Evolutionary conservation across 2,888 invertebrate genomes (phyloP).

Genomic region (Leucophenga montana): DNA sequence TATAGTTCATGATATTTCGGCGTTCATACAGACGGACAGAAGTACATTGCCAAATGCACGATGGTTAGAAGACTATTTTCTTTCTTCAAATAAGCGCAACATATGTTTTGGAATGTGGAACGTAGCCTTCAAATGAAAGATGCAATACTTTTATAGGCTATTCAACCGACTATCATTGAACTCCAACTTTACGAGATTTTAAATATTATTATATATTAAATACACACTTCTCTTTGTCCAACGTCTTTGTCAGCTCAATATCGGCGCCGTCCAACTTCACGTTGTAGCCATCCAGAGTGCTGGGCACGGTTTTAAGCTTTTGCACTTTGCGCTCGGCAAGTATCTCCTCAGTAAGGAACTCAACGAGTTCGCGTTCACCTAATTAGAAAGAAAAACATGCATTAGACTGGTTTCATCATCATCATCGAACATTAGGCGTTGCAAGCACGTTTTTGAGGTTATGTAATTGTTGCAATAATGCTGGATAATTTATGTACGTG

Average conservation of each 20-base stretch:
- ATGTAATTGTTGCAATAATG: constrained; percentile 52
- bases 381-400: constrained; percentile 22
- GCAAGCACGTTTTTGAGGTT: constrained; percentile 58
- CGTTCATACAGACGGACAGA: too few species aligned
- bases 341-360: constrained; percentile 95
- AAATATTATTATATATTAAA: not conserved
- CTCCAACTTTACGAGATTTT: too few species aligned
- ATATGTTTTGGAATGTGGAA: too few species aligned
- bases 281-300: constrained; percentile 86
- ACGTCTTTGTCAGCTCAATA: constrained; percentile 84
- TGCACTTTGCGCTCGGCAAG: constrained; percentile 90
- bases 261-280: constrained; percentile 87
- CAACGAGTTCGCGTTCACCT: constrained; percentile 91
- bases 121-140: too few species aligned
- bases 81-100: too few species aligned
- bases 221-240: constrained; percentile 77
- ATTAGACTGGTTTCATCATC: constrained; percentile 42
- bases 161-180: too few species aligned
- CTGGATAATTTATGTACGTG: not conserved
- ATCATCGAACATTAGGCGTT: constrained; percentile 19
- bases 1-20: too few species aligned
- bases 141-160: too few species aligned
- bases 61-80: too few species aligned
- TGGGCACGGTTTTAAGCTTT: constrained; percentile 82
- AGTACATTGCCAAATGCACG: too few species aligned